Evolutionary conservation across 1,140 invertebrate genomes (phyloP), one percentile per base, ranked within the genome.

Genomic region (Nixonia krombeini): DNA sequence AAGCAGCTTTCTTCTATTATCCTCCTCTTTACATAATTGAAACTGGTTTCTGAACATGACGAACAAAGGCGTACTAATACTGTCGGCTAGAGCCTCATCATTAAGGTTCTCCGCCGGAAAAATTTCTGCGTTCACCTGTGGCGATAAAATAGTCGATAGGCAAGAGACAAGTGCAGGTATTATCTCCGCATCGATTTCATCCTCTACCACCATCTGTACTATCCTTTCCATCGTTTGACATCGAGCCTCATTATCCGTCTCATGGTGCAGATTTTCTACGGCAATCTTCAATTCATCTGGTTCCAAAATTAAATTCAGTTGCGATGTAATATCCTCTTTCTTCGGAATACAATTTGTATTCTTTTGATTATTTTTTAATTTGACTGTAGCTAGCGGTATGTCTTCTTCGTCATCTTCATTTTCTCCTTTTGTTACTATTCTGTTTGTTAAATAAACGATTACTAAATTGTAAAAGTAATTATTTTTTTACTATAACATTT

Each of bases 381-480:
- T 85, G 13, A 92, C 88, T 78, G 91, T 90, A 46, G 91, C 90
- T 23, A 94, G 78, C 25, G 92, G 93, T 52, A 94, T 87, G 76
- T 96, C 94, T 72, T 96, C 94, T 77, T 96, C 94, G 75, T 96
- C 94, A 17, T 95, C 94, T 59, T 93, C 91, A 66, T 93, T 91
- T 58, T 91, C 90, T 35, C 64, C 63, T 51, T 79, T 81, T 18
- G 73, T 76, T 13, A 77, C 74, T 77, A 82, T 78, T 65, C 82
- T 84, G 56, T 25, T 71, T 33, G 38, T 35, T 37, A 23, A 23
- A 16, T 29, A 52, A 7, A 16, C 40, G 10, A 12, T 42, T 18
- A 28, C n/a, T 40, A 9, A n/a, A n/a, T n/a, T n/a, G n/a, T n/a
- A n/a, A n/a, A n/a, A n/a, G n/a, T n/a, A n/a, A n/a, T n/a, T n/a